Conservation (phyloP, 1,140 invertebrate genomes). For the Thrips palmi region DNA sequence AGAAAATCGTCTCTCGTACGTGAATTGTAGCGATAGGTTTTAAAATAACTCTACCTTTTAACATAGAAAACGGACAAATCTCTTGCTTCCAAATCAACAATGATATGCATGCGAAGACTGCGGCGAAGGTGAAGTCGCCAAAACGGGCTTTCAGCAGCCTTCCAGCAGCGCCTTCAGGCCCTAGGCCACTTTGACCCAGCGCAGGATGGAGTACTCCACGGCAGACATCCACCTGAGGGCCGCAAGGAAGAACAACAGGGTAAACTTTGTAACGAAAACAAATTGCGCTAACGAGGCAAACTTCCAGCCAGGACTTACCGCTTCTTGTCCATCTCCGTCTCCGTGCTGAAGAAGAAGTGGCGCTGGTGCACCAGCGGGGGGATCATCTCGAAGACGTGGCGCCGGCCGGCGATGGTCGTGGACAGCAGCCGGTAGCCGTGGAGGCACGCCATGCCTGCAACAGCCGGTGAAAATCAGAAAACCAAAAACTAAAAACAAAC, state of each 20-base stretch:
- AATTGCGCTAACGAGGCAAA: background rate
- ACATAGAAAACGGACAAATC: too few species aligned
- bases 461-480: background rate
- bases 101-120: too few species aligned
- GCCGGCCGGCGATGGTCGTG: slow-evolving; percentile 51
- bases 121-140: too few species aligned
- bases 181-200: slow-evolving; percentile 94
- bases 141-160: too few species aligned
- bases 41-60: too few species aligned
- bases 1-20: too few species aligned
- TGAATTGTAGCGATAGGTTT: too few species aligned
- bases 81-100: too few species aligned
- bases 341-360: slow-evolving; percentile 81
- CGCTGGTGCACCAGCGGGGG: slow-evolving; percentile 71
- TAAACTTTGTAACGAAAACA: slow-evolving; percentile 5
- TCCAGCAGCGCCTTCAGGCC: too few species aligned
- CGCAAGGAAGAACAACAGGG: background rate
- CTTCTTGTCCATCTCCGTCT: slow-evolving; percentile 88
- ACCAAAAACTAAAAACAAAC: background rate
- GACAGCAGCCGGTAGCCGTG: slow-evolving; percentile 84
- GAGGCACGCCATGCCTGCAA: slow-evolving; percentile 68
- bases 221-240: slow-evolving; percentile 79
- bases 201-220: slow-evolving; percentile 84
- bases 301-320: slow-evolving; percentile 36
- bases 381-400: slow-evolving; percentile 79